Evolutionary conservation across 1,140 invertebrate species (phyloP), one percentile per base, ranked within the genome.

Genomic region (Micrasema longulum): DNA sequence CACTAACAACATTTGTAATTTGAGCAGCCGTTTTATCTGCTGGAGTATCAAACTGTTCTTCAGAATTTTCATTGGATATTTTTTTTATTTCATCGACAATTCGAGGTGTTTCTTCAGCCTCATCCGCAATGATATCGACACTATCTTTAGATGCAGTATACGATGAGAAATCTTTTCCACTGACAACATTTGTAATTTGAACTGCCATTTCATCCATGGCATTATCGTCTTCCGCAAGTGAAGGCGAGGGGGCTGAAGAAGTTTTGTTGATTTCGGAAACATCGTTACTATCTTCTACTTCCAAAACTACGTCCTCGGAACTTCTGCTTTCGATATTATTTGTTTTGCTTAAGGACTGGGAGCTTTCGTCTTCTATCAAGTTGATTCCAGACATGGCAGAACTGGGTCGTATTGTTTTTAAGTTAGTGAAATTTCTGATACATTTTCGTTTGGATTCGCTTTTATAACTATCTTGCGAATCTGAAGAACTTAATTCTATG

Each of bases 301-400:
- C 65, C 36, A 53, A 18, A 3, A 68, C 12, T n/a, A 38, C 23
- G 22, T 52, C 48, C 45, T 14, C 31, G 14, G 60, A 64, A 16
- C 43, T 22, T 2, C n/a, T 35, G 16, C 10, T 47, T 9, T 38
- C 14, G 6, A 22, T 2, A 16, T 53, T 26, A 11, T 20, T 52
- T 10, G 50, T 22, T 12, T 20, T 26, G 6, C 55, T 38, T 3
- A 7, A 41, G 5, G 41, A 64, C 9, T 23, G 22, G 14, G 48
- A 55, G 38, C 53, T 69, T 10, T 23, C 41, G 12, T 69, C 67
- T 38, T 69, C 55, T 10, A 69, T 69, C 7, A 69, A 9, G 26
- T 57, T 45, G 6, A 70, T 45, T 14, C 68, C 68, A 5, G 68
- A 70, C 68, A 70, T 64, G n/a, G 47, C 68, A 7, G 68, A 70